Evolutionary conservation across 2,888 invertebrate species (phyloP).

Genomic region (Catocala sponsa): DNA sequence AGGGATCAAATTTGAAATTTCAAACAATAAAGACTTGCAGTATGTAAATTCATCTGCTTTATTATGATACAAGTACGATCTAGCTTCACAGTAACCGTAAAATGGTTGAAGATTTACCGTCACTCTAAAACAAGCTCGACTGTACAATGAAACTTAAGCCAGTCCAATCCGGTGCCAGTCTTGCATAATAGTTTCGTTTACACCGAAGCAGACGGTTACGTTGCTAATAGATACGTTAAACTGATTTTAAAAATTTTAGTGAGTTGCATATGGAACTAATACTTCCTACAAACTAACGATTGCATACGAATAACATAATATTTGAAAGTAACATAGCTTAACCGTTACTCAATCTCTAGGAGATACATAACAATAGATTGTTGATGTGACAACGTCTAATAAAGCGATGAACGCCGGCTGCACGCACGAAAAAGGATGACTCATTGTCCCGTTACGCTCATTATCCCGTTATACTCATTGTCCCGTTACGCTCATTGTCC

Average conservation of each 20-base stretch:
- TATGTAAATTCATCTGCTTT: constrained; percentile 55
- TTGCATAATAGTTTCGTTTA: constrained; percentile 59
- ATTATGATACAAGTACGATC: constrained; percentile 60
- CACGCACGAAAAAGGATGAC: too few species aligned
- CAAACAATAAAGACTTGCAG: constrained; percentile 45
- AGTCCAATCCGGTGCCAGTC: constrained; percentile 61
- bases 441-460: too few species aligned
- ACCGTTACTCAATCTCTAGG: too few species aligned
- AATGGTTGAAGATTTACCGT: constrained; percentile 67
- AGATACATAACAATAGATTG: too few species aligned
- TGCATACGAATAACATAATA: too few species aligned
- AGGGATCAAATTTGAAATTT: constrained; percentile 39
- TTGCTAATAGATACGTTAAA: background rate
- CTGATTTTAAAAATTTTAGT: background rate
- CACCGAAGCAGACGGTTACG: constrained; percentile 40
- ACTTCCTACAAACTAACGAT: too few species aligned
- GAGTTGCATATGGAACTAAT: too few species aligned
- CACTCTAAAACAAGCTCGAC: constrained; percentile 66
- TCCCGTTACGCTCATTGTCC: too few species aligned
- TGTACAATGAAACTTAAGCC: constrained; percentile 69
- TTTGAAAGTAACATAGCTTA: too few species aligned
- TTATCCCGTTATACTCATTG: too few species aligned
- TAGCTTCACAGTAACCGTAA: constrained; percentile 55
- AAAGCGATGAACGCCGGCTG: too few species aligned
- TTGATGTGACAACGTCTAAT: too few species aligned